phyloP scores from a whole-genome alignment of 1,140 invertebrate species.

The Zaprionus africanus region DNA sequence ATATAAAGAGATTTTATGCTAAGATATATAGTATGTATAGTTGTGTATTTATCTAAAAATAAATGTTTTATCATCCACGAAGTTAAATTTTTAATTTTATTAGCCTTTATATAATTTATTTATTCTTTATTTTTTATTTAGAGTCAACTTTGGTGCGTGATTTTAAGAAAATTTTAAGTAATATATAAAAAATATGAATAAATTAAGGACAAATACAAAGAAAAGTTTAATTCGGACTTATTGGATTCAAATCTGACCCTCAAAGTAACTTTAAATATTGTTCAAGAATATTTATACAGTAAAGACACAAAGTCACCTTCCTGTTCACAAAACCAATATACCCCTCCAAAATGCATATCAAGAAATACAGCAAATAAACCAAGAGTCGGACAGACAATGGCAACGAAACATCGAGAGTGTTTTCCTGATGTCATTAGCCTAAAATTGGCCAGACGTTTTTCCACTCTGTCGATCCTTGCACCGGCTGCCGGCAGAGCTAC shows the following conservation, averaged over 20 bases:
- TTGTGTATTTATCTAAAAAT: not conserved
- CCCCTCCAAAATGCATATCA: not conserved
- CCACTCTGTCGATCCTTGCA: constrained; percentile 50
- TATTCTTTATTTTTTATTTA: too few species aligned
- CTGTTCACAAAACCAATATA: not conserved
- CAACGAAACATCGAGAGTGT: constrained; percentile 59
- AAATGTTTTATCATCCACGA: not conserved
- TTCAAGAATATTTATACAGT: not conserved
- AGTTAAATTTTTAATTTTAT: too few species aligned
- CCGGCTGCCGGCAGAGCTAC: not conserved
- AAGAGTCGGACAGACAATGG: constrained; percentile 15
- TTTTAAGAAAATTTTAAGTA: too few species aligned
- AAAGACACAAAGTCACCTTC: not conserved
- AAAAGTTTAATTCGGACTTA: too few species aligned
- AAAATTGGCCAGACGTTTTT: constrained; percentile 69
- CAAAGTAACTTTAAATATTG: too few species aligned
- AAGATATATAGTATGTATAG: too few species aligned
- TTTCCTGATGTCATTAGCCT: constrained; percentile 82
- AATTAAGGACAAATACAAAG: too few species aligned
- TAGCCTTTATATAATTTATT: too few species aligned
- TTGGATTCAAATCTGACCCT: too few species aligned
- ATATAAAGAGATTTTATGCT: too few species aligned
- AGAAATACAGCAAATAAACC: not conserved
- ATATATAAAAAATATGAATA: too few species aligned
- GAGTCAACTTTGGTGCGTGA: too few species aligned